Percentiles rank a stretch among this genome's conserved stretches.
Evolutionary conservation across 1,140 invertebrate genomes (phyloP).

Genomic region (Pachypsylla venusta): DNA sequence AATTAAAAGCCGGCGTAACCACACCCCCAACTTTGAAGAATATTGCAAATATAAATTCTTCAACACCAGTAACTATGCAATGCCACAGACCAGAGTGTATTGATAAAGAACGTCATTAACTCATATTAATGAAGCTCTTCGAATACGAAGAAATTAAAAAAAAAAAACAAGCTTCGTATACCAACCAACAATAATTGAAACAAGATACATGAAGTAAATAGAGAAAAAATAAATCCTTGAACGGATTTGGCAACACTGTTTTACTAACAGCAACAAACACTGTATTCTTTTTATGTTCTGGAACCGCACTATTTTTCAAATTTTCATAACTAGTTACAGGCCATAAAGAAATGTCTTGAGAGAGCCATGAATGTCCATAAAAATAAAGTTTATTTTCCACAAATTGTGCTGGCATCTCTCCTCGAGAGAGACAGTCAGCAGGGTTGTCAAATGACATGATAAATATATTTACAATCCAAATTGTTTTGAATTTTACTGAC

Average conservation of each 20-base stretch:
- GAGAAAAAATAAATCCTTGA: conserved; percentile 16
- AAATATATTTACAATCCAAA: conserved; percentile 8
- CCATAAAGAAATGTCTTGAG: not conserved
- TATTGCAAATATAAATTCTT: not conserved
- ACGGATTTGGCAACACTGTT: not conserved
- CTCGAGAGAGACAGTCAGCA: conserved; percentile 31
- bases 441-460: conserved; percentile 26
- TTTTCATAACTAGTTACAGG: not conserved
- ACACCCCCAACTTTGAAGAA: not conserved
- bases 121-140: not conserved
- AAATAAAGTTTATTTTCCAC: conserved; percentile 16
- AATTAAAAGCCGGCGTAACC: not conserved
- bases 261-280: not conserved
- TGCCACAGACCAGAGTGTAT: not conserved
- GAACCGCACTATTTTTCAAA: not conserved
- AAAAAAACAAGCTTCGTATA: not conserved
- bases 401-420: conserved; percentile 16
- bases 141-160: not conserved
- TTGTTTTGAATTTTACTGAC: not conserved
- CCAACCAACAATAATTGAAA: not conserved
- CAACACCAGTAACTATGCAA: not conserved
- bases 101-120: not conserved
- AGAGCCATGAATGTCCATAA: conserved; percentile 8
- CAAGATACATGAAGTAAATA: not conserved
- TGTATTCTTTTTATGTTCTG: not conserved